Evolutionary conservation across 2,797 vertebrate species (phyloP).

Genomic region (Megaceryle alcyon): DNA sequence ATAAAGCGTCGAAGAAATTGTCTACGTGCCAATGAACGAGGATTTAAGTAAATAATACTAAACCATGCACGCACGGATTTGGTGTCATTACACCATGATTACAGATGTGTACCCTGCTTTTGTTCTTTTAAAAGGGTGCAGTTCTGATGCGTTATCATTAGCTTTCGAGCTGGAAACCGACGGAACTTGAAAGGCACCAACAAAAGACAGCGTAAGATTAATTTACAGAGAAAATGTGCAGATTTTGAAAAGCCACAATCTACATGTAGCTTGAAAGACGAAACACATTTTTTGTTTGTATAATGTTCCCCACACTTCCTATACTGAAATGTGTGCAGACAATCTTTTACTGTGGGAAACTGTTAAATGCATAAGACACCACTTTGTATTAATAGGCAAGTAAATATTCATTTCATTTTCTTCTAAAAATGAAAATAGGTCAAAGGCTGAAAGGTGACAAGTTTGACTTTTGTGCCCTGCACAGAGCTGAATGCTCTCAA

Average conservation of each 20-base stretch:
- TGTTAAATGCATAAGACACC: background rate
- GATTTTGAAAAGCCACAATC: conserved; percentile 3
- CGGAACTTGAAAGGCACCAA: background rate
- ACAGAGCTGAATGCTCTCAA: background rate
- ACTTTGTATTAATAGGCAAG: background rate
- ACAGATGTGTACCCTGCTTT: conserved; percentile 1
- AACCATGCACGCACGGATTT: background rate
- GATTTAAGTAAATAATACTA: conserved; percentile 20
- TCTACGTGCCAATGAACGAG: background rate
- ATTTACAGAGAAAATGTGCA: background rate
- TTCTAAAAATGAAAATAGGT: background rate
- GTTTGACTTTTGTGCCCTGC: background rate
- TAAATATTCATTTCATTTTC: background rate
- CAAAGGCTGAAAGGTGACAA: background rate
- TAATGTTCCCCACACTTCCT: background rate
- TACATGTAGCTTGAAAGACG: background rate
- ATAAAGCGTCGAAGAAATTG: background rate
- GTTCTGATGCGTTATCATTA: background rate
- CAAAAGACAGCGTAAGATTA: background rate
- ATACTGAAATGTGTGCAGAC: background rate
- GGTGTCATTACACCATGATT: background rate
- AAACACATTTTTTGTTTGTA: background rate
- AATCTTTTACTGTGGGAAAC: background rate
- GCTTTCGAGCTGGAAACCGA: background rate
- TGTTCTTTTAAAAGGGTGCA: background rate